phyloP scores from a whole-genome alignment of 2,888 invertebrate species.

The Tiliacea aurago region DNA sequence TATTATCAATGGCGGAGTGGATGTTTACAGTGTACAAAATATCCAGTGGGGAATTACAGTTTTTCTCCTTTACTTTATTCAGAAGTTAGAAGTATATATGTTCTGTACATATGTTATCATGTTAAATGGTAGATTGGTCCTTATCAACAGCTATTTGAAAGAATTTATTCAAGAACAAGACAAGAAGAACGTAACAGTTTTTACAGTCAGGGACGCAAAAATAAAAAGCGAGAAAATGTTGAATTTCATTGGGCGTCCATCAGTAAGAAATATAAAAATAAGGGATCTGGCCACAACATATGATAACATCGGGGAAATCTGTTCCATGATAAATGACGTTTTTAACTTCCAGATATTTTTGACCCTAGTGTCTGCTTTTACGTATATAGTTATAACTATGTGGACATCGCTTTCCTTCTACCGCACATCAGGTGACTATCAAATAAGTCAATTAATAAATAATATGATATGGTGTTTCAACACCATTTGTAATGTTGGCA shows the following conservation, averaged over 20 bases:
- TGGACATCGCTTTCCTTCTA: constrained; percentile 76
- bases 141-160: constrained; percentile 74
- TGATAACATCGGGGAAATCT: constrained; percentile 75
- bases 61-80: constrained; percentile 68
- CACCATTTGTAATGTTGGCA: constrained; percentile 70
- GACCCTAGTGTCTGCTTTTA: constrained; percentile 77
- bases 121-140: constrained; percentile 69
- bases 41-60: constrained; percentile 52
- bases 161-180: constrained; percentile 72
- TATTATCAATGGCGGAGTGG: constrained; percentile 54
- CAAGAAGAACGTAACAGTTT: constrained; percentile 63
- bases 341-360: constrained; percentile 81
- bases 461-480: constrained; percentile 73
- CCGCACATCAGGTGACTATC: constrained; percentile 57
- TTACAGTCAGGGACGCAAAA: constrained; percentile 66
- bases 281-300: constrained; percentile 75
- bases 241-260: constrained; percentile 70
- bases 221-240: constrained; percentile 56
- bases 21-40: constrained; percentile 55
- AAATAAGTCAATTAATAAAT: constrained; percentile 62
- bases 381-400: constrained; percentile 76
- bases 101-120: constrained; percentile 74
- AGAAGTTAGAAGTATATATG: constrained; percentile 74
- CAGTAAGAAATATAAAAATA: constrained; percentile 73
- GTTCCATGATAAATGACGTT: constrained; percentile 73